Base-by-base conservation (phyloP, 2,113 vertebrate genomes). In the Festucalex cinctus region DNA sequence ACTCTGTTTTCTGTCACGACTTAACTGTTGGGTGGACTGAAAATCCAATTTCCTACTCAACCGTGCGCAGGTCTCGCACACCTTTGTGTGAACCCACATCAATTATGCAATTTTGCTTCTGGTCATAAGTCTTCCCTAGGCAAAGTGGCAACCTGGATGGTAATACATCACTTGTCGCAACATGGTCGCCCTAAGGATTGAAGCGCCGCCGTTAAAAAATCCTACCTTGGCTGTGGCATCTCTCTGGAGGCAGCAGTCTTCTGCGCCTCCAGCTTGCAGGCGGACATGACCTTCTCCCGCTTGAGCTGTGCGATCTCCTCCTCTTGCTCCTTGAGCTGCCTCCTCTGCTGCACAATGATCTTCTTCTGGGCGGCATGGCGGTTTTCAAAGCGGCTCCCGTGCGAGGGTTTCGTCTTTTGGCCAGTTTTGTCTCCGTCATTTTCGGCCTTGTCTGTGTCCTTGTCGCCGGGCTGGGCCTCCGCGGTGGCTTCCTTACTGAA, bases 281-380 rank as follows among this genome's bases (percentile, higher is more conserved):
- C 20, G 9, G 14, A 16, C 65, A 91, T 70, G 22, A 82, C 86
- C 82, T 94, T 93, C 66, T 89, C 84, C 83, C 91, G 82, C 79
- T 89, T 93, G 70, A 97, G 90, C 37, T 73, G 85, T 9, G 80
- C 70, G 64, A 98, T 96, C 73, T 92, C 82, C 69, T 94, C 88
- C 70, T 92, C 88, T 83, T 98, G 95, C 76, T 95, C 93, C 82
- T 91, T 87, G 78, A 98, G 91, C 73, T 93, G 93, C 76, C 85
- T 90, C 72, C 81, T 93, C 76, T 98, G 96, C 73, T 94, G 85
- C 13, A 91, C 68, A 66, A 96, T 95, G 70, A 95, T 86, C 72
- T 86, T 88, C 77, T 94, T 92, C 88, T 97, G 95, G 77, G 86
- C 89, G 43, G 81, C 51, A 0, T 94, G 86, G 36, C 75, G 86